These are phyloP conservation scores for Oligia latruncula DNA, from an alignment of 2,888 invertebrate species.

Conservation along the genomic window DNA sequence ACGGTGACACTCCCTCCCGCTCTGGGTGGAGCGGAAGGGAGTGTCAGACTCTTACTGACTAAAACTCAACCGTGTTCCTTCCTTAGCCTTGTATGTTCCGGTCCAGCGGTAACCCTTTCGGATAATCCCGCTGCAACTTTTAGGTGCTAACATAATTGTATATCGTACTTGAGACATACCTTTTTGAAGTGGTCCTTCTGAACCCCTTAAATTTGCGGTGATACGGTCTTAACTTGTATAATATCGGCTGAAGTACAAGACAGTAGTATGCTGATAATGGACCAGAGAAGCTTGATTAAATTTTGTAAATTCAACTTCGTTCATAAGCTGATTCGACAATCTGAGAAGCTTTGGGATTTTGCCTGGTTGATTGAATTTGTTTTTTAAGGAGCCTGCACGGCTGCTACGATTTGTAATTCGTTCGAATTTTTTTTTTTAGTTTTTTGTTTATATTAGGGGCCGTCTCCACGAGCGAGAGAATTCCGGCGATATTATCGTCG, in stretches of 20 bases:
- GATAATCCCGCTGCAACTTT: no score
- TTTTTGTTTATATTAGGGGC: not conserved
- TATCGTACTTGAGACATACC: not conserved
- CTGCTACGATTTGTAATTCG: slow-evolving; percentile 12
- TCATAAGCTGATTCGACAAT: slow-evolving; percentile 32
- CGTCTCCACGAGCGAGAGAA: no score
- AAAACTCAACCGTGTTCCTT: no score
- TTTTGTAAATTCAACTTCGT: slow-evolving; percentile 44
- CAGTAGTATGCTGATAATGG: slow-evolving; percentile 35
- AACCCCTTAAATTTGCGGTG: slow-evolving; percentile 8
- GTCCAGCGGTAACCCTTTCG: no score
- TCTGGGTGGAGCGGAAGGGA: no score
- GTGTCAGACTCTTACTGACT: no score
- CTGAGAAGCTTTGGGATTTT: slow-evolving; percentile 23
- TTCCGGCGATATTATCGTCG: no score
- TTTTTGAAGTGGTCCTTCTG: slow-evolving; percentile 40
- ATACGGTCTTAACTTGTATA: slow-evolving; percentile 30
- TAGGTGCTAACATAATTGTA: not conserved
- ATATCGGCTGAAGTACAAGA: slow-evolving; percentile 37
- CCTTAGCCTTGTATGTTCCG: no score
- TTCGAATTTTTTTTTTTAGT: not conserved
- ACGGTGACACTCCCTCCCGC: no score
- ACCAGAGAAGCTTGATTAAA: slow-evolving; percentile 52
- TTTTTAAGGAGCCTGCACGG: slow-evolving; percentile 1
- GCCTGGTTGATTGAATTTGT: slow-evolving; percentile 27